Evolutionary conservation across 2,113 vertebrate genomes (phyloP).

Genomic region (Petaurus breviceps): DNA sequence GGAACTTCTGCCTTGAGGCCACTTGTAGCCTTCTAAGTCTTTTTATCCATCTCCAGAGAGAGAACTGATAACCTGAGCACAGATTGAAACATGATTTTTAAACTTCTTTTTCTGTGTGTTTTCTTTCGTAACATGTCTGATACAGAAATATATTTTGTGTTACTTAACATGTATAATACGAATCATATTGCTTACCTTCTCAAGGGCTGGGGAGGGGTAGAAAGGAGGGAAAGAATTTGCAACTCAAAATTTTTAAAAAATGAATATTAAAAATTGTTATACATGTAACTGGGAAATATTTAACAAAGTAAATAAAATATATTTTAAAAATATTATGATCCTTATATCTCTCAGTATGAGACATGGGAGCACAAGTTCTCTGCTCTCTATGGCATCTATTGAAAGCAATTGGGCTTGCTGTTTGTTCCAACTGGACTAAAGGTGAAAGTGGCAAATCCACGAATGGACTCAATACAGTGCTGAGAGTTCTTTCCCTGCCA

Average conservation of each 20-base stretch:
- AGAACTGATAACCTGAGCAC: background rate
- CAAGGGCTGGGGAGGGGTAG: background rate
- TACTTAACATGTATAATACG: background rate
- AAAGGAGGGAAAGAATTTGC: background rate
- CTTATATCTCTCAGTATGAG: background rate
- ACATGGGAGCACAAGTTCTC: background rate
- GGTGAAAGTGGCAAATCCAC: background rate
- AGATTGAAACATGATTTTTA: background rate
- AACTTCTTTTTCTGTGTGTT: background rate
- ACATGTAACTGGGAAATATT: background rate
- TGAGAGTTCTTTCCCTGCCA: background rate
- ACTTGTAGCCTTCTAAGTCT: too few relatives aligned
- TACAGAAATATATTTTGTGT: background rate
- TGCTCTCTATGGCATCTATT: background rate
- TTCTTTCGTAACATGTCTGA: background rate
- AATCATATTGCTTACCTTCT: background rate
- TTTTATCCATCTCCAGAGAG: background rate
- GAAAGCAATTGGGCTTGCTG: background rate
- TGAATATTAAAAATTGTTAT: background rate
- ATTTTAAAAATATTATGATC: background rate
- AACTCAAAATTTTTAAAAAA: background rate
- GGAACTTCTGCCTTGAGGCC: too few relatives aligned
- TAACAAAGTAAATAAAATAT: background rate
- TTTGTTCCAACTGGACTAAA: background rate
- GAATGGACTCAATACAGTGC: background rate